Evolutionary conservation across 1,140 invertebrate species (phyloP), one percentile per base, ranked within the genome.

Genomic region (Laupala kohalensis): DNA sequence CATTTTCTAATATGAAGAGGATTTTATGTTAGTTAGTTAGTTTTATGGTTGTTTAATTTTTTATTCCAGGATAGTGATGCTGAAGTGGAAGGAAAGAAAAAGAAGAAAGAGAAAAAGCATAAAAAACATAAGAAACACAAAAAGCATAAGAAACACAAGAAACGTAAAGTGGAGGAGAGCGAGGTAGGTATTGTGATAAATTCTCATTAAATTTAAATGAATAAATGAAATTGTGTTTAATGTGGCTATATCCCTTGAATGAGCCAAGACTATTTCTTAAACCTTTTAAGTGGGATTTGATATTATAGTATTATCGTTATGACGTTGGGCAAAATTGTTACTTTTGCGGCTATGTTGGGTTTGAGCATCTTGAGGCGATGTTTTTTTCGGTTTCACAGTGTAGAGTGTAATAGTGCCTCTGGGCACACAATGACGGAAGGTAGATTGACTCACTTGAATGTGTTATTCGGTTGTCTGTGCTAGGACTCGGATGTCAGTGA

Each of bases 51-150:
- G n/a, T n/a, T 71, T 28, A 65, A 26, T 66, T 72, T 72, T 23
- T 72, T 25, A 26, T 71, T 72, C n/a, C 63, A 72, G 71, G 71
- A 72, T 19, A 72, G 71, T 77, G 88, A 89, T 68, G 88, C 87
- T 69, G 89, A 90, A 76, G 82, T 87, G 6, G 87, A 88, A 76
- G 72, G 75, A 70, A 91, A 87, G 77, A 85, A 82, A 29, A 88
- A 87, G 78, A 89, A 89, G 78, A 85, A 89, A 73, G 88, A 88
- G 77, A 88, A 88, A 76, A 87, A 90, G 75, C 87, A 86, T 73
- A 89, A 88, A 78, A 87, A 88, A 77, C 86, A 87, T 76, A 88
- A 88, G 80, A 87, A 89, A 76, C 86, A 87, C 74, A 89, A 89
- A 80, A 88, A 88, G 74, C 86, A 87, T 71, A 83, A 87, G 71